phyloP scores from a whole-genome alignment of 1,140 invertebrate genomes.

The Battus philenor region DNA sequence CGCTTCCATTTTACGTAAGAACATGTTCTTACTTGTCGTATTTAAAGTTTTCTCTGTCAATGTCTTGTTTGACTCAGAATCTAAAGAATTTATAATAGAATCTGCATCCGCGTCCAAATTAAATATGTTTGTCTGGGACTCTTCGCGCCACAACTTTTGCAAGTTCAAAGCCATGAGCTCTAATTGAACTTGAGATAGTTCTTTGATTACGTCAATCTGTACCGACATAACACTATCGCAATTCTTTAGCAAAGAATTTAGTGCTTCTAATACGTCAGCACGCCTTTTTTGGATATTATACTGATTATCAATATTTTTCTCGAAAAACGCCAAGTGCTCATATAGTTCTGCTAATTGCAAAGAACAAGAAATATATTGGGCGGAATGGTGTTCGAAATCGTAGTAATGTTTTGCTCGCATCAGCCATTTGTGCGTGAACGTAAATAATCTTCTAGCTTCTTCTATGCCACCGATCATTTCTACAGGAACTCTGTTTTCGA shows the following conservation, averaged over 20 bases:
- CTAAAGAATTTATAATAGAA: constrained; percentile 55
- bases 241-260: constrained; percentile 66
- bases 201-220: constrained; percentile 62
- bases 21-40: constrained; percentile 52
- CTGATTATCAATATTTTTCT: constrained; percentile 80
- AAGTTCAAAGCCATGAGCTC: constrained; percentile 78
- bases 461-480: constrained; percentile 53
- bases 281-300: constrained; percentile 84
- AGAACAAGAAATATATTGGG: constrained; percentile 82
- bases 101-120: constrained; percentile 51
- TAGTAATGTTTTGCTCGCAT: constrained; percentile 81
- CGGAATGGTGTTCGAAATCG: constrained; percentile 80
- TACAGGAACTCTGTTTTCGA: constrained; percentile 45
- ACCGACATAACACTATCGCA: constrained; percentile 61
- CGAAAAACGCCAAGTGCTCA: constrained; percentile 82
- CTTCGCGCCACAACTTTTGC: constrained; percentile 66
- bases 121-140: constrained; percentile 58
- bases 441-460: constrained; percentile 78
- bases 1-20: constrained; percentile 63
- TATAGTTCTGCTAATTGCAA: constrained; percentile 83
- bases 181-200: constrained; percentile 74
- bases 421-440: constrained; percentile 80
- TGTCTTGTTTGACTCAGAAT: constrained; percentile 58
- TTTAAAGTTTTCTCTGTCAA: constrained; percentile 57
- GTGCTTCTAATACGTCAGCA: constrained; percentile 79